These are phyloP conservation scores for Rhabdomys pumilio DNA, from an alignment of 2,797 vertebrate species.

Conservation along the genomic window DNA sequence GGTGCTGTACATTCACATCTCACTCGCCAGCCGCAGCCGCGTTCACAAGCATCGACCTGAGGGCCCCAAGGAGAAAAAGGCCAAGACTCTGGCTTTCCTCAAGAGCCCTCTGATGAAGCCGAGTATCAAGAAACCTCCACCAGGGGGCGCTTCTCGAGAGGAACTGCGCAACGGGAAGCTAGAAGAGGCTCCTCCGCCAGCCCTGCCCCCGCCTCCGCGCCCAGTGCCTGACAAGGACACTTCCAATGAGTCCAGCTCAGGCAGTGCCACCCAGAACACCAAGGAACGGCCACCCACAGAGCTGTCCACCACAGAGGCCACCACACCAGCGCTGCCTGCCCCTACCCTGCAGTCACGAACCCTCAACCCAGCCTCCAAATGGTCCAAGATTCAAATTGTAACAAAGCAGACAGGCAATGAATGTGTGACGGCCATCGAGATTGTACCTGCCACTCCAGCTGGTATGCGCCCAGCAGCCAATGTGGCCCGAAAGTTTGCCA, in stretches of 20 bases:
- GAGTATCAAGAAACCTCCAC: constrained; percentile 92
- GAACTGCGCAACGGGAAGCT: constrained; percentile 94
- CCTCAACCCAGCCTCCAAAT: constrained; percentile 92
- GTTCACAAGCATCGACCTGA: constrained; percentile 93
- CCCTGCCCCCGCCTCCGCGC: constrained; percentile 85
- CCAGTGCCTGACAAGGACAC: constrained; percentile 90
- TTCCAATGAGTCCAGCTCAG: constrained; percentile 94
- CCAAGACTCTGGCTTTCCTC: constrained; percentile 90
- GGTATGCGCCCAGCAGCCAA: constrained; percentile 92
- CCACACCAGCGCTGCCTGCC: constrained; percentile 83
- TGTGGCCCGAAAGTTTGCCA: constrained; percentile 98
- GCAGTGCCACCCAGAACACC: constrained; percentile 93
- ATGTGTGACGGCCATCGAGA: constrained; percentile 98
- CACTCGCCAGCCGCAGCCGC: constrained; percentile 97
- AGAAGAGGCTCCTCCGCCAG: constrained; percentile 90
- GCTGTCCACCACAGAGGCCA: constrained; percentile 89
- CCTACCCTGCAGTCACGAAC: constrained; percentile 82
- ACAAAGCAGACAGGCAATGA: constrained; percentile 97
- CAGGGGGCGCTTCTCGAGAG: constrained; percentile 90
- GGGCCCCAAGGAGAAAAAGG: constrained; percentile 90
- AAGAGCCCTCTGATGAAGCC: constrained; percentile 94
- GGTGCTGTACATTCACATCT: constrained; percentile 98
- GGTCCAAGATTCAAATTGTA: constrained; percentile 99
- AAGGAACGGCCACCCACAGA: constrained; percentile 92
- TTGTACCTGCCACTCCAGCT: constrained; percentile 93